phyloP scores from a whole-genome alignment of 2,113 vertebrate species.

The Eublepharis macularius region DNA sequence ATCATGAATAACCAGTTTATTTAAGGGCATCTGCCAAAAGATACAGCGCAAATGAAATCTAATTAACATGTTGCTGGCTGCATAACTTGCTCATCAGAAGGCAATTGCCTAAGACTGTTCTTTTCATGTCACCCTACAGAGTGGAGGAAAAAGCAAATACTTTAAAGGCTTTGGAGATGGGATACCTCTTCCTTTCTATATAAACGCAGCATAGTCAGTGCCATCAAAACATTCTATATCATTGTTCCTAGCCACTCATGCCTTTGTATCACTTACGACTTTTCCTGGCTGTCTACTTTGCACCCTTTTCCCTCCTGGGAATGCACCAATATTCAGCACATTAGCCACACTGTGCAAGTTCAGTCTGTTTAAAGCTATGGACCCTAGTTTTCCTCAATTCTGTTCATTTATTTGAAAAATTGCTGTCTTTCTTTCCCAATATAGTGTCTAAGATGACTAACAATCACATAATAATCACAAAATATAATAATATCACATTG shows the following conservation, averaged over 20 bases:
- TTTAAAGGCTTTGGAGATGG: not conserved
- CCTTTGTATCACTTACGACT: not conserved
- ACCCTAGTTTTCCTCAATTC: no score
- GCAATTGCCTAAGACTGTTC: slow-evolving; percentile 31
- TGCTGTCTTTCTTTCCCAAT: no score
- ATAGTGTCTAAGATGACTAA: no score
- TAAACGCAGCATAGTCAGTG: not conserved
- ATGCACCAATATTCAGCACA: not conserved
- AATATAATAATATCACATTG: no score
- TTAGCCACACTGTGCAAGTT: not conserved
- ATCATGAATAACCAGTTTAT: slow-evolving; percentile 9
- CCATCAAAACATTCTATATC: not conserved
- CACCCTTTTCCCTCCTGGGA: not conserved
- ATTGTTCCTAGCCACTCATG: not conserved
- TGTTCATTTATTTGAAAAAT: no score
- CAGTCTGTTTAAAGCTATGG: no score
- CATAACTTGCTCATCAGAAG: slow-evolving; percentile 31
- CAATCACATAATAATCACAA: no score
- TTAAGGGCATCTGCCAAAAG: not conserved
- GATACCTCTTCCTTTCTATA: not conserved
- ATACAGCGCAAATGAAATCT: slow-evolving; percentile 39
- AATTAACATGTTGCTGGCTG: slow-evolving; percentile 27
- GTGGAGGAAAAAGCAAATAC: not conserved
- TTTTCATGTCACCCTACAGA: rapidly evolving
- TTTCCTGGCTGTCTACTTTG: not conserved